Evolutionary conservation across 2,888 invertebrate genomes (phyloP), one percentile per base, ranked within the genome.

Genomic region (Bembecia ichneumoniformis): DNA sequence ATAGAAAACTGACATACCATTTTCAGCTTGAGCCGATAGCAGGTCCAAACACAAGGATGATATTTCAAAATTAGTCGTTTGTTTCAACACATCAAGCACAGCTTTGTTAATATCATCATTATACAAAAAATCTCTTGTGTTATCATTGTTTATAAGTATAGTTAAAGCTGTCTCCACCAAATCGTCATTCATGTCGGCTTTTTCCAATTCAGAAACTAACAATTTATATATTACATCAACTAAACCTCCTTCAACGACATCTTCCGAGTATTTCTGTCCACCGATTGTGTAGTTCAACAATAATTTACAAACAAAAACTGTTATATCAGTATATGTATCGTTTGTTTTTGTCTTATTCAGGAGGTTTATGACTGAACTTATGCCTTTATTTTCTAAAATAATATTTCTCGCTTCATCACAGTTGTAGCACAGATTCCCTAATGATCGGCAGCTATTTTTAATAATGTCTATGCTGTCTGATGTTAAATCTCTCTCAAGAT

Each of bases 351-450:
- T 67, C 16, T 62, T 66, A 52, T 72, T 62, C 4, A 91, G 64
- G 34, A 89, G 57, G 14, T 76, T 75, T 51, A 81, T 64, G 5
- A 90, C 67, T 44, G 76, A 72, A 47, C 73, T 65, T 52, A 91
- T 79, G 1, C 91, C 92, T 51, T 88, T 75, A 46, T 58, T 60
- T 11, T 76, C 68, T 1, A 79, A 62, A 36, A 92, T 84, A 49
- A 89, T 71, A 52, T 87, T 87, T 55, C 91, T 86, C 14, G 91
- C 90, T 62, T 88, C 86, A 83, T 95, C 93, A 82, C 96, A 95
- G 68, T 96, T 93, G 73, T 93, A 96, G 72, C 95, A 96, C 66
- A 97, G 91, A 76, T 97, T 97, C 36, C 96, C 96, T 16, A 97
- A 82, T 3, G 95, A 94, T 63, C 96, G 89, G 59, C 94, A 94